Conservation (phyloP, 1,140 invertebrate species). For the Ceratosolen fusciceps region DNA sequence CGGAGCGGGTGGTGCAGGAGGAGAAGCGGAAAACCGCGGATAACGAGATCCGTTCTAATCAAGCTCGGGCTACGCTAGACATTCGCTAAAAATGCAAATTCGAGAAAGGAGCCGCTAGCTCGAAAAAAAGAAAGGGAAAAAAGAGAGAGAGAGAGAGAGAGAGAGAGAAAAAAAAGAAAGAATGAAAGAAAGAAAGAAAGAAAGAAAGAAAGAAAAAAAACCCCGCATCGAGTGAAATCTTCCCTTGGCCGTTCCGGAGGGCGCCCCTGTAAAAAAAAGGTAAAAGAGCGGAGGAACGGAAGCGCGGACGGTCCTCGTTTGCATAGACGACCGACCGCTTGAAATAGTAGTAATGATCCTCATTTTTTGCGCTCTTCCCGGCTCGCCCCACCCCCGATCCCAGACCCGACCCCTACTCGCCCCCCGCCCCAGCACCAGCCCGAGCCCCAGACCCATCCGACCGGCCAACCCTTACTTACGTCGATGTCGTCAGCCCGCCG, state of each 20-base stretch:
- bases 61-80: conserved; percentile 49
- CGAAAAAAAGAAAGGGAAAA: conserved; percentile 32
- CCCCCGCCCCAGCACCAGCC: not conserved
- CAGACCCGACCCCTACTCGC: not conserved
- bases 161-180: too few species aligned
- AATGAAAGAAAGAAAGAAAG: too few species aligned
- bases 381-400: too few species aligned
- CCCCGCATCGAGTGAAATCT: conserved; percentile 20
- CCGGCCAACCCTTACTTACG: too few species aligned
- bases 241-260: not conserved
- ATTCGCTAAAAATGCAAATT: conserved; percentile 61
- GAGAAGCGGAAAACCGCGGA: conserved; percentile 52
- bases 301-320: conserved; percentile 19
- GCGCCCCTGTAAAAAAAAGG: not conserved
- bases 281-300: not conserved
- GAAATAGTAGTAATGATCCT: conserved; percentile 36
- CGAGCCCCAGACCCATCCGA: not conserved
- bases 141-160: too few species aligned
- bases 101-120: conserved; percentile 9
- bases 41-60: conserved; percentile 59
- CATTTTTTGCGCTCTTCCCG: conserved; percentile 28
- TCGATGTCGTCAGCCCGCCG: too few species aligned
- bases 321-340: conserved; percentile 23
- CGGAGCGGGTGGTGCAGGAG: too few species aligned
- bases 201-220: conserved; percentile 26